Evolutionary conservation across 2,113 vertebrate species (phyloP).

Genomic region (Mustela nigripes): DNA sequence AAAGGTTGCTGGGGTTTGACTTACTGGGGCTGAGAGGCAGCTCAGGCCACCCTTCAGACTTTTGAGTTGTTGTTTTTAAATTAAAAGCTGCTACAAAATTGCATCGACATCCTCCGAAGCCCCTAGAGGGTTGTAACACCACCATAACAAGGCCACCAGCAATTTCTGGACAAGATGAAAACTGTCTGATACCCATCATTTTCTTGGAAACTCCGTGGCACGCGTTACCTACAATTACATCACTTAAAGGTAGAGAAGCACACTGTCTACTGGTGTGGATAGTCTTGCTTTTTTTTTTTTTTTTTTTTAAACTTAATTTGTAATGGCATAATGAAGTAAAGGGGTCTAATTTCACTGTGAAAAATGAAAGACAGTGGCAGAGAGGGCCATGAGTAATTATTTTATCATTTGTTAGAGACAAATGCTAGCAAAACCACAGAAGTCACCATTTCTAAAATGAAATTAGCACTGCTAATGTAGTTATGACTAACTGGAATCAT

Average conservation of each 20-base stretch:
- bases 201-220: constrained; percentile 47
- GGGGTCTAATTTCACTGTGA: constrained; percentile 75
- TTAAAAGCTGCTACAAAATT: constrained; percentile 75
- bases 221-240: constrained; percentile 32
- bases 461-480: constrained; percentile 76
- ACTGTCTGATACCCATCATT: constrained; percentile 79
- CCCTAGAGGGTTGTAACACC: constrained; percentile 72
- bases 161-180: constrained; percentile 77
- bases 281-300: neutral
- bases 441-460: constrained; percentile 81
- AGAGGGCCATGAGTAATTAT: constrained; percentile 76
- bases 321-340: constrained; percentile 61
- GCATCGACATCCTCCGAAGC: constrained; percentile 77
- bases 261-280: constrained; percentile 40
- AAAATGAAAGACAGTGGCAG: constrained; percentile 74
- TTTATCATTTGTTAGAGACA: constrained; percentile 75
- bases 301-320: constrained; percentile 29
- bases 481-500: constrained; percentile 77
- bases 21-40: constrained; percentile 68
- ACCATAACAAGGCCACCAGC: constrained; percentile 77
- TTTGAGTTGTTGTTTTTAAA: constrained; percentile 61
- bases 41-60: constrained; percentile 71
- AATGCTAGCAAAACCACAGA: constrained; percentile 81
- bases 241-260: constrained; percentile 36
- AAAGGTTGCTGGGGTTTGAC: constrained; percentile 78